Base-by-base conservation (phyloP, 2,888 invertebrate genomes). In the Gymnosoma rotundatum region DNA sequence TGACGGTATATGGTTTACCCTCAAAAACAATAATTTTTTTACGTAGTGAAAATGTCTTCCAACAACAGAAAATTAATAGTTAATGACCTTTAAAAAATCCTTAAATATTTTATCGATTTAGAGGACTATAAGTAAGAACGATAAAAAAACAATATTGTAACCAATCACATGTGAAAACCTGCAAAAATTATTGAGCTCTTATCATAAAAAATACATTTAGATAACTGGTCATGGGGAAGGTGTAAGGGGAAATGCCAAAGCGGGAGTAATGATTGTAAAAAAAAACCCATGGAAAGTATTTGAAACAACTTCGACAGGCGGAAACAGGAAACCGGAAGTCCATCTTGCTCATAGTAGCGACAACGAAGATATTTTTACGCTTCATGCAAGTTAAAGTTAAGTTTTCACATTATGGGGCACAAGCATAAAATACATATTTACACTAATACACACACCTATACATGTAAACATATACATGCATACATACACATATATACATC, bases 251-350 rank as follows among this genome's bases (percentile, higher is more conserved):
- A 18, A 25, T 18, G 8, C 32, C 32, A 42, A 8, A 60, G 69
- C 12, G 56, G 63, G 36, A 58, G 36, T 67, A 54, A 45, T 45
- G 63, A 36, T 25, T 45, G 50, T 20, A 70, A 79, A 58, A 78
- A 64, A 58, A 78, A 64, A 58, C 38, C 80, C 80, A 80, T 81
- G 84, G 64, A 81, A 78, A 84, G 84, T 64, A 81, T 80, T 81
- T 85, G 83, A 80, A 86, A 86, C 81, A 87, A 86, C 85, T 87
- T 87, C 87, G 86, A 87, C 87, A 87, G 86, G 88, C 92, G 92
- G 92, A 92, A 92, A 92, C 92, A 91, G 92, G 92, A 92, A 92
- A 92, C 92, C 91, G 92, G 92, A 92, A 92, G 92, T 92, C 92
- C 92, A 92, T 91, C 92, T 91, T 91, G 88, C 90, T 90, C 89